Conservation (phyloP, 2,888 invertebrate species). For the Chouioia cunea region DNA sequence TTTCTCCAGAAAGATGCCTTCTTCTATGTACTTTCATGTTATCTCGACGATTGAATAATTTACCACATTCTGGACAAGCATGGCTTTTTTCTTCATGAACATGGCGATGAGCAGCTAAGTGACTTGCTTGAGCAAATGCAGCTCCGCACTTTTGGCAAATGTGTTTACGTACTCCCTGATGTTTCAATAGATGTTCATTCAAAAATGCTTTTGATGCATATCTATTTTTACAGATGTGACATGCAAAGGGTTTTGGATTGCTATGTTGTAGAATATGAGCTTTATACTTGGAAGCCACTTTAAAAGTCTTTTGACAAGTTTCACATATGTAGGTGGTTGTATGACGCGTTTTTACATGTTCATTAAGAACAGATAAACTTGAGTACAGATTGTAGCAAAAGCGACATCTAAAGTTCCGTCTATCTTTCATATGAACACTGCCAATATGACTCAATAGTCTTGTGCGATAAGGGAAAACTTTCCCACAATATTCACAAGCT, state of each 20-base stretch:
- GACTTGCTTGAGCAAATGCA: conserved; percentile 66
- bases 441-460: conserved; percentile 64
- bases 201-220: conserved; percentile 67
- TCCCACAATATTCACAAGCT: conserved; percentile 66
- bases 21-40: conserved; percentile 67
- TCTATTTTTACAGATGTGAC: conserved; percentile 64
- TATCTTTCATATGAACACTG: conserved; percentile 65
- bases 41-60: conserved; percentile 65
- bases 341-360: conserved; percentile 65
- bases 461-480: conserved; percentile 66
- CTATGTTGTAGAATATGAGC: conserved; percentile 65
- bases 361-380: conserved; percentile 64
- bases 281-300: conserved; percentile 65
- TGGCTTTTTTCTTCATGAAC: conserved; percentile 67
- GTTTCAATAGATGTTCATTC: conserved; percentile 65
- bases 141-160: conserved; percentile 65
- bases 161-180: conserved; percentile 65
- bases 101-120: conserved; percentile 65
- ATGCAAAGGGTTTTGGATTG: conserved; percentile 65
- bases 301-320: conserved; percentile 64
- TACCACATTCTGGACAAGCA: conserved; percentile 65
- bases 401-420: conserved; percentile 64
- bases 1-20: conserved; percentile 60
- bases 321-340: conserved; percentile 66
- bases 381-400: conserved; percentile 67